phyloP scores from a whole-genome alignment of 2,113 vertebrate species.

The Macrotis lagotis region DNA sequence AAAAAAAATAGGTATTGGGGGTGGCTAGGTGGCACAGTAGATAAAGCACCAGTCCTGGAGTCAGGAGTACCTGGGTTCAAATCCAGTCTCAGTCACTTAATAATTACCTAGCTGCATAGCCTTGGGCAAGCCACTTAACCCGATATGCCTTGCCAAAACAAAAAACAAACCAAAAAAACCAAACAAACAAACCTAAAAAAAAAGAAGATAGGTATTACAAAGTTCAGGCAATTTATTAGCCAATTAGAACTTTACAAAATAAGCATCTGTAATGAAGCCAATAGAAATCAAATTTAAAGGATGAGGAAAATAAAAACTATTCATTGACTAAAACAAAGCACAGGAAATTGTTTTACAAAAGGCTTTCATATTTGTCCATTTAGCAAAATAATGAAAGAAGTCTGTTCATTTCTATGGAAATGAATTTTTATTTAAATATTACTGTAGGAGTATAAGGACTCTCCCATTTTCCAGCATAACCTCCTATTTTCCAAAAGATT shows the following conservation, averaged over 20 bases:
- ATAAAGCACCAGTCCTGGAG: no score
- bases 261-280: slow-evolving; percentile 56
- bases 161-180: no score
- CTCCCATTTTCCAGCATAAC: slow-evolving; percentile 39
- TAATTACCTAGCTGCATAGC: no score
- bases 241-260: slow-evolving; percentile 50
- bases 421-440: slow-evolving; percentile 57
- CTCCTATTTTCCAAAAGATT: slow-evolving; percentile 65
- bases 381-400: slow-evolving; percentile 50
- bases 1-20: no score
- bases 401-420: slow-evolving; percentile 61
- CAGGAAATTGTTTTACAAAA: slow-evolving; percentile 65
- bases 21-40: no score
- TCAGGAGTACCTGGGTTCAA: no score
- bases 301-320: slow-evolving; percentile 55
- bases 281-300: slow-evolving; percentile 58
- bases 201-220: slow-evolving; percentile 32
- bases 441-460: slow-evolving; percentile 55
- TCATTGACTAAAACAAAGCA: slow-evolving; percentile 64
- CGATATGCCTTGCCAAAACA: no score
- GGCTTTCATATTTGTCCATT: slow-evolving; percentile 65
- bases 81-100: no score
- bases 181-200: no score
- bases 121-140: no score
- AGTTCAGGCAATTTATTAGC: slow-evolving; percentile 42